Conservation (phyloP, 2,797 vertebrate genomes). For the Karalla daura region DNA sequence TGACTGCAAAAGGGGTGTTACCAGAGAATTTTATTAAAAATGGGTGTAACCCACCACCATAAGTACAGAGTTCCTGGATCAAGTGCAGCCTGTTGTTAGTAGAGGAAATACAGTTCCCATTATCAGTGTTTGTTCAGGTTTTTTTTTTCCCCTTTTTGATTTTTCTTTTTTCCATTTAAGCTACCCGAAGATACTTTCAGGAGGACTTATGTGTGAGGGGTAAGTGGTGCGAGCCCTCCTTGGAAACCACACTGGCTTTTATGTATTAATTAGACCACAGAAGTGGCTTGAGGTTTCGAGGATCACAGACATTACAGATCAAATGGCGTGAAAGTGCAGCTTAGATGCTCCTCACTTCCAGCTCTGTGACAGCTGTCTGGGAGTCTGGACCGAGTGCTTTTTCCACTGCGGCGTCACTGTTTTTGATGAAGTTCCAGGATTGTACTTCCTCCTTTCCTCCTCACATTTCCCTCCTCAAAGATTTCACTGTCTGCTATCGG, state of each 20-base stretch:
- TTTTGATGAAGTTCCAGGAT: neutral
- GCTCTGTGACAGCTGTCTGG: neutral
- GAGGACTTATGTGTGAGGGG: slow-evolving; percentile 14
- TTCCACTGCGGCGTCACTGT: neutral
- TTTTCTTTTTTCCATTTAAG: slow-evolving; percentile 4
- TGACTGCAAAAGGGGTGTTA: slow-evolving; percentile 65
- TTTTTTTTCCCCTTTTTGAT: slow-evolving; percentile 1
- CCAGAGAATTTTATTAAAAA: slow-evolving; percentile 48
- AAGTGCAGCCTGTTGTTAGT: slow-evolving; percentile 24
- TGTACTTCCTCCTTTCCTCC: neutral
- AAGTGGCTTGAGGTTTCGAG: neutral
- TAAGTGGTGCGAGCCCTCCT: slow-evolving; percentile 38
- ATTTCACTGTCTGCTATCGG: neutral
- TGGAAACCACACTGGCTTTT: neutral
- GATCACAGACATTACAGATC: neutral
- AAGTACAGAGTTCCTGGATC: slow-evolving; percentile 19
- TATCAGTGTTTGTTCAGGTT: too few relatives aligned
- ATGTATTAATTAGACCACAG: neutral
- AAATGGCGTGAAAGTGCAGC: neutral
- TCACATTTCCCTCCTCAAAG: neutral
- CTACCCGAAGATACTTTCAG: slow-evolving; percentile 7
- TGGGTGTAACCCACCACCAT: slow-evolving; percentile 50
- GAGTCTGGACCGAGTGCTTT: too few relatives aligned
- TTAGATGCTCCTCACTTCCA: neutral
- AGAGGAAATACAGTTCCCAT: slow-evolving; percentile 3